phyloP scores from a whole-genome alignment of 2,113 vertebrate species.

The Cisticola juncidis region DNA sequence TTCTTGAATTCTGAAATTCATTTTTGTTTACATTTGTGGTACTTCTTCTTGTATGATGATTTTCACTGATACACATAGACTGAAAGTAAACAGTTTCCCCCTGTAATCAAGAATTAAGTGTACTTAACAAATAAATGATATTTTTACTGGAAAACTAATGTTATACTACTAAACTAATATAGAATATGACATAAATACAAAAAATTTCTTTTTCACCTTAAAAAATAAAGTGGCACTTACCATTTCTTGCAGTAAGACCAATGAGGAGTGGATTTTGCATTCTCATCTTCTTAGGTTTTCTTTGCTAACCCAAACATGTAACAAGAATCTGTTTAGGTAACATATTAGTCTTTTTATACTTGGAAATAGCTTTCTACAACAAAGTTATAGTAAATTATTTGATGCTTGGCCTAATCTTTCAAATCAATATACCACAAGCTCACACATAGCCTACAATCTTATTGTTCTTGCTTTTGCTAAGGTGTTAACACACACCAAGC shows the following conservation, averaged over 20 bases:
- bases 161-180: not conserved
- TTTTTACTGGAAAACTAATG: not conserved
- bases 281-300: slow-evolving; percentile 34
- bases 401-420: not conserved
- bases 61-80: not conserved
- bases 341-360: not conserved
- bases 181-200: not conserved
- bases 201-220: not conserved
- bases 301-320: slow-evolving; percentile 29
- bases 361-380: not conserved
- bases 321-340: not conserved
- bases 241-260: slow-evolving; percentile 56
- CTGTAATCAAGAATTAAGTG: not conserved
- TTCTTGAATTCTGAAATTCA: not conserved
- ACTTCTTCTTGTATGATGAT: not conserved
- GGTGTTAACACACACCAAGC: not conserved
- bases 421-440: not conserved
- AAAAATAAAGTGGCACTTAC: not conserved
- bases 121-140: not conserved
- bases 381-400: not conserved
- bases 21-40: not conserved
- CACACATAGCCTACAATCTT: not conserved
- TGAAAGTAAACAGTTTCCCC: not conserved
- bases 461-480: not conserved
- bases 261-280: slow-evolving; percentile 60